phyloP scores from a whole-genome alignment of 1,140 invertebrate genomes.

The Bombus cullumanus region DNA sequence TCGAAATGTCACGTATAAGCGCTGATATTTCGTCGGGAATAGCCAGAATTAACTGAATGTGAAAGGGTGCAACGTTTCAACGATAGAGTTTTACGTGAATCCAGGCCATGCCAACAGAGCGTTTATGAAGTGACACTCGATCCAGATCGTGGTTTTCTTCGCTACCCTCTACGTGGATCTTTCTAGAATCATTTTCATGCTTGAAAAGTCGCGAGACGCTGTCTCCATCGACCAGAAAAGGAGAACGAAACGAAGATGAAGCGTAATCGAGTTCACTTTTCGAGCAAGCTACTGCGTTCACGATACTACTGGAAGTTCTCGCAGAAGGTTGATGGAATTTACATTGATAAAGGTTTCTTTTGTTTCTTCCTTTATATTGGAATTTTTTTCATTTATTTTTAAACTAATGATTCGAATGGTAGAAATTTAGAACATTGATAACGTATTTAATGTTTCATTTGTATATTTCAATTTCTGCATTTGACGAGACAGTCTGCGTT shows the following conservation, averaged over 20 bases:
- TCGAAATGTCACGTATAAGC: background rate
- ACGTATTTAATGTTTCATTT: too few relatives aligned
- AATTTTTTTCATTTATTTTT: background rate
- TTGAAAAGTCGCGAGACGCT: background rate
- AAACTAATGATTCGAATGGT: background rate
- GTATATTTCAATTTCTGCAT: too few relatives aligned
- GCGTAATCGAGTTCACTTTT: constrained; percentile 1
- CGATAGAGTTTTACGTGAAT: constrained; percentile 72
- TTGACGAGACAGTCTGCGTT: too few relatives aligned
- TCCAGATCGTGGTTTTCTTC: constrained; percentile 56
- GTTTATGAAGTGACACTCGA: constrained; percentile 54
- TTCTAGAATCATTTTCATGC: constrained; percentile 33
- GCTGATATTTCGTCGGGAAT: background rate
- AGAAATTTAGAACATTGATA: background rate
- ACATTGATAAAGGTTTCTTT: too few relatives aligned
- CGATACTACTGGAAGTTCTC: background rate
- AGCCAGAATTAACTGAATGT: constrained; percentile 40
- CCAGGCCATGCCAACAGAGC: constrained; percentile 79
- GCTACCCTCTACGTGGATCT: constrained; percentile 4
- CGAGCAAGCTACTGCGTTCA: constrained; percentile 17
- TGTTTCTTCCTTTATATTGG: too few relatives aligned
- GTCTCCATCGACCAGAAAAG: background rate
- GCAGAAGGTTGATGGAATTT: constrained; percentile 10
- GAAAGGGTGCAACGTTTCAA: constrained; percentile 70
- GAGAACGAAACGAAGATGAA: background rate